Evolutionary conservation across 1,140 invertebrate genomes (phyloP), one percentile per base, ranked within the genome.

Genomic region (Trichonephila clavipes): DNA sequence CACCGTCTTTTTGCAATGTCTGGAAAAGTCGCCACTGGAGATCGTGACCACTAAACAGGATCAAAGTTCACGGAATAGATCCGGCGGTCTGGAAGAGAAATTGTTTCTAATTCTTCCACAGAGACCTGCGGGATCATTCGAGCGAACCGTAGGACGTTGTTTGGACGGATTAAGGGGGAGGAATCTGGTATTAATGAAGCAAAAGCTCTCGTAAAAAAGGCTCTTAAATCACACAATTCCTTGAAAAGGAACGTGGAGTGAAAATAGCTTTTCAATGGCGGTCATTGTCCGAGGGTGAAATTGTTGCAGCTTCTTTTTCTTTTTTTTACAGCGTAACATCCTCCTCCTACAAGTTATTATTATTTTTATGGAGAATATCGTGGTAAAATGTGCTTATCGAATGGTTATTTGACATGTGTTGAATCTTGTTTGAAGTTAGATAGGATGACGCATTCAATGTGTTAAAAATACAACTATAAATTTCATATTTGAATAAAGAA

Each of bases 101-200:
- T 77, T 28, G 72, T 28, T 34, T 34, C 69, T 72, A 40, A 77
- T 77, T 77, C 69, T 77, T 77, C 72, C 5, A 28, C 72, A 3
- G 5, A 28, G 14, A 40, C 24, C 69, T 16, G 12, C 69, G 28
- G 62, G 69, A 28, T 28, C 72, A 77, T 40, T 40, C 72, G 1
- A 77, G 72, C 28, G 72, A 24, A 69, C 66, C 66, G n/a, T 24
- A 24, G n/a, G 72, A 77, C 24, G 24, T 28, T 77, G 69, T 77
- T 77, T 18, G 69, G 14, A 34, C 72, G 72, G 72, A 77, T 77
- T 77, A 77, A 51, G 72, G 14, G 69, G 28, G 28, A 69, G 66
- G n/a, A 69, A 69, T 69, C 66, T 69, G 72, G 34, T 40, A 77
- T 77, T 77, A 77, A 77, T 77, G 72, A 77, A 77, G 72, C 72